Conservation (phyloP, 2,113 vertebrate genomes). For the Eubucco bourcierii region DNA sequence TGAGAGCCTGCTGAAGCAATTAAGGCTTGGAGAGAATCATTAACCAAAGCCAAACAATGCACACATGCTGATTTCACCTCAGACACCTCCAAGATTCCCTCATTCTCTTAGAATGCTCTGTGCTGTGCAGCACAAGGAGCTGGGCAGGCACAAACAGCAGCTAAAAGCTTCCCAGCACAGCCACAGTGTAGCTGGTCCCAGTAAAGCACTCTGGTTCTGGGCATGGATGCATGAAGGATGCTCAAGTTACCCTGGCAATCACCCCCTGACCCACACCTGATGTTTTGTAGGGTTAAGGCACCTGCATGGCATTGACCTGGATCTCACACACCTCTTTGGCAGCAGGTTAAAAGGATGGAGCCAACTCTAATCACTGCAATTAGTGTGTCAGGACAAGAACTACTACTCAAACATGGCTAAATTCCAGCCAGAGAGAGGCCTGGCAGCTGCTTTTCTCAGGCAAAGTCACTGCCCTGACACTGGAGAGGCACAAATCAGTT, state of each 20-base stretch:
- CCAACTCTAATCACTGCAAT: neutral
- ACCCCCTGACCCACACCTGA: neutral
- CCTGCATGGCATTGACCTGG: neutral
- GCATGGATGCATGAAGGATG: neutral
- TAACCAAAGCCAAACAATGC: neutral
- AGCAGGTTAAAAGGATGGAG: neutral
- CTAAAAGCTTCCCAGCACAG: neutral
- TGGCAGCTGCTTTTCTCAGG: neutral
- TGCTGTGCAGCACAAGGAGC: neutral
- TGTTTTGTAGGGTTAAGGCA: neutral
- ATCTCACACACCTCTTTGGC: rapidly evolving
- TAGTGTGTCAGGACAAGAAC: neutral
- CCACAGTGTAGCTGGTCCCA: neutral
- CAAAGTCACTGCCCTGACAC: neutral
- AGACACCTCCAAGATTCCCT: neutral
- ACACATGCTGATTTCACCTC: neutral
- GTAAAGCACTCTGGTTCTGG: neutral
- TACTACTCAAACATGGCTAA: neutral
- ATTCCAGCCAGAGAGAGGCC: neutral
- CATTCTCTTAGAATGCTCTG: neutral
- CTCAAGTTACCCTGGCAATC: neutral
- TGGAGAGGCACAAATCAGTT: neutral
- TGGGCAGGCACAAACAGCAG: neutral
- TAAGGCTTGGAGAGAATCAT: neutral
- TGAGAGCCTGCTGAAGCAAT: neutral